Evolutionary conservation across 2,888 invertebrate species (phyloP).

Genomic region (Agrochola litura): DNA sequence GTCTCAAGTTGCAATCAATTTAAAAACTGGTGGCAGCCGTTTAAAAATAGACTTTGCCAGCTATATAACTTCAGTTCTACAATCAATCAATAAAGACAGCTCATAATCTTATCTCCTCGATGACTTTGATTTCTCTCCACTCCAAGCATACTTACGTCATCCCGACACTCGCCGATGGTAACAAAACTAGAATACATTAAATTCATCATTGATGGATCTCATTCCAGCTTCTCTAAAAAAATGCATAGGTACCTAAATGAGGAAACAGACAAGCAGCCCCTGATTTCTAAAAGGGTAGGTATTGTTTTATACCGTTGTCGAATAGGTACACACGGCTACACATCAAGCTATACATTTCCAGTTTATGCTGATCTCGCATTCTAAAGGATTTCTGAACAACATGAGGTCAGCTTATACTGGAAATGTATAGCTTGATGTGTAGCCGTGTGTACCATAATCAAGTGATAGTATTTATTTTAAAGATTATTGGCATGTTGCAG

Average conservation of each 20-base stretch:
- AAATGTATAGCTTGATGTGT: too few species aligned
- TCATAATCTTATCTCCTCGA: constrained; percentile 61
- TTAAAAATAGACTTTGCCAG: constrained; percentile 91
- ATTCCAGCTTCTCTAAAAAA: constrained; percentile 40
- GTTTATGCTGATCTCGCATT: too few species aligned
- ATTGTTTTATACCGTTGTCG: background rate
- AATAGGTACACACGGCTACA: background rate
- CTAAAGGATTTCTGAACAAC: too few species aligned
- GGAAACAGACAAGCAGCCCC: constrained; percentile 8
- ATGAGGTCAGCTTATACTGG: too few species aligned
- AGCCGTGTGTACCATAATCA: background rate
- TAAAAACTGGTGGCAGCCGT: constrained; percentile 90
- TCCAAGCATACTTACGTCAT: constrained; percentile 64
- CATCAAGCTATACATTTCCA: too few species aligned
- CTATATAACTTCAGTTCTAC: constrained; percentile 84
- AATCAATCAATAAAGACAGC: constrained; percentile 81
- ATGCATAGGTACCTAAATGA: constrained; percentile 34
- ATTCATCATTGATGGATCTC: constrained; percentile 59
- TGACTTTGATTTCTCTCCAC: constrained; percentile 55
- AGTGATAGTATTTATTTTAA: constrained; percentile 7
- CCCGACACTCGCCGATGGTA: constrained; percentile 30
- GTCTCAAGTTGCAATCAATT: constrained; percentile 90
- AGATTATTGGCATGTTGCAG: background rate
- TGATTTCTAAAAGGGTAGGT: background rate
- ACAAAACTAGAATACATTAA: constrained; percentile 73